These are phyloP conservation scores for Mercenaria mercenaria DNA, from an alignment of 1,140 invertebrate species.

Conservation along the genomic window DNA sequence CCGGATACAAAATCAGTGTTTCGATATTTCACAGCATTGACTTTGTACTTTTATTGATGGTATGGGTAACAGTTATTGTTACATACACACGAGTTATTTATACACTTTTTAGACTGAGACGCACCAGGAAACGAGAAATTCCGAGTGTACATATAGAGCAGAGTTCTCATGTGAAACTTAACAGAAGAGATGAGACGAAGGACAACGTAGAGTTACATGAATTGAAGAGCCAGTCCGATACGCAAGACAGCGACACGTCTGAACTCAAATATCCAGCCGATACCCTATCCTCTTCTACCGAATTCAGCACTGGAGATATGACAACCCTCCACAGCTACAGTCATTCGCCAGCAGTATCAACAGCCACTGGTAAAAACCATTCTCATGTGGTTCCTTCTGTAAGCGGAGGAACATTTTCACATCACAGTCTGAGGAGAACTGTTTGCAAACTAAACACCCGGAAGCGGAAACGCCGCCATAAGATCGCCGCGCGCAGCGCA, in stretches of 20 bases:
- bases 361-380: no score
- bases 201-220: background rate
- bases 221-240: background rate
- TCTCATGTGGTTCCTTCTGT: no score
- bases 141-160: no score
- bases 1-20: background rate
- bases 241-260: no score
- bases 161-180: background rate
- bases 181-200: background rate
- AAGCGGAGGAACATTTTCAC: no score
- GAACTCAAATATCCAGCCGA: no score
- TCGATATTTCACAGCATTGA: background rate
- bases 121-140: background rate
- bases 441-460: background rate
- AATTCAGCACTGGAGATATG: background rate
- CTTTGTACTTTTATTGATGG: background rate
- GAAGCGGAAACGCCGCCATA: background rate
- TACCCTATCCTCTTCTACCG: no score
- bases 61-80: background rate
- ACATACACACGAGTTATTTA: background rate
- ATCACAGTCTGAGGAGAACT: background rate
- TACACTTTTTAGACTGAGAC: background rate
- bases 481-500: background rate
- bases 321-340: no score
- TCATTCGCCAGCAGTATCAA: no score